Evolutionary conservation across 2,888 invertebrate species (phyloP).

Genomic region (Aproaerema taeniolella): DNA sequence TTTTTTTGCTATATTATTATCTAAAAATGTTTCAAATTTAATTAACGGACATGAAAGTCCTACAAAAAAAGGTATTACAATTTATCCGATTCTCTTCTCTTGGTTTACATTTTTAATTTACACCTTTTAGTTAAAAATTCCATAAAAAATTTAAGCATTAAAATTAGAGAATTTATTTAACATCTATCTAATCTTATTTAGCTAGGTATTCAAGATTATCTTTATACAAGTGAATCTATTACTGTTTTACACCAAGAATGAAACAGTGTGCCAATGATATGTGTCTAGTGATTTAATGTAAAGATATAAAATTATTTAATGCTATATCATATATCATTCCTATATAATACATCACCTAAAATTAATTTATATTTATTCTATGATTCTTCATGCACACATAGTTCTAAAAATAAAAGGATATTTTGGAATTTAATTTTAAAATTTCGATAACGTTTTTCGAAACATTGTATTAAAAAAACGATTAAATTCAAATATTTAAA

Average conservation of each 20-base stretch:
- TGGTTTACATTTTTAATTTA: too few relatives aligned
- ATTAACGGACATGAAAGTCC: too few relatives aligned
- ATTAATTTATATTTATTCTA: conserved; percentile 41
- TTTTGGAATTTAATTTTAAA: conserved; percentile 21
- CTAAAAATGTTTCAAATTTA: too few relatives aligned
- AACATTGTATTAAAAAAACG: not conserved
- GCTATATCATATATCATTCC: conserved; percentile 33
- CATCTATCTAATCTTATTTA: conserved; percentile 12
- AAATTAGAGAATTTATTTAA: conserved; percentile 7
- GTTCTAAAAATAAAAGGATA: too few relatives aligned
- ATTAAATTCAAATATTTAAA: too few relatives aligned
- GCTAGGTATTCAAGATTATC: conserved; percentile 12
- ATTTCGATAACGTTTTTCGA: not conserved
- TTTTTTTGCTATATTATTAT: too few relatives aligned
- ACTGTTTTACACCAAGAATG: conserved; percentile 64
- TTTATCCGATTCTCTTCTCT: too few relatives aligned
- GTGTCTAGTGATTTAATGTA: conserved; percentile 59
- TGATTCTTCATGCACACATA: not conserved
- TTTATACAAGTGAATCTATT: conserved; percentile 43
- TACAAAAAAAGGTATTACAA: too few relatives aligned
- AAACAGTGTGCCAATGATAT: conserved; percentile 72
- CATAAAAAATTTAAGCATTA: conserved; percentile 5
- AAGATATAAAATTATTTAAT: conserved; percentile 62
- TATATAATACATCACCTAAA: too few relatives aligned
- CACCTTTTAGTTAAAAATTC: too few relatives aligned